Percentiles rank a stretch among this genome's conserved stretches.
phyloP scores from a whole-genome alignment of 2,113 vertebrate genomes.

The Pluvialis apricaria region DNA sequence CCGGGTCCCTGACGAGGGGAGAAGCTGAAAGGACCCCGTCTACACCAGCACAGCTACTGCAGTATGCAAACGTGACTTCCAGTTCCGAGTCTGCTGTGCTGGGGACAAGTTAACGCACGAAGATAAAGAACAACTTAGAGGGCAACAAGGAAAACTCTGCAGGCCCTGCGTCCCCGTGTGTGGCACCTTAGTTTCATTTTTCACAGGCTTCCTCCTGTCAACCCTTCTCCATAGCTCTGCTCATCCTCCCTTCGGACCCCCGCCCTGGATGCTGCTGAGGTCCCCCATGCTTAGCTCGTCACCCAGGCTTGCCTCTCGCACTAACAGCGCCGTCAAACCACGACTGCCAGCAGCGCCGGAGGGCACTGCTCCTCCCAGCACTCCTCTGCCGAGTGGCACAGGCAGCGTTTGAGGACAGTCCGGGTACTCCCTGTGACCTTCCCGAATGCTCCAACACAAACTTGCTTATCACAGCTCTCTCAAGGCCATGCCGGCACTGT shows the following conservation, averaged over 20 bases:
- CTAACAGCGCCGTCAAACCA: neutral
- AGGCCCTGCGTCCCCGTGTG: neutral
- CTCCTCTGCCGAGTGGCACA: too few relatives aligned
- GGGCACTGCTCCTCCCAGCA: neutral
- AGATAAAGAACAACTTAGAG: neutral
- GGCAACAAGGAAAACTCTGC: neutral
- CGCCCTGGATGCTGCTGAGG: neutral
- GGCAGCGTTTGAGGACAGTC: neutral
- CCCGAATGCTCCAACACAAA: neutral
- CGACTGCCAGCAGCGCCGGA: fast-evolving
- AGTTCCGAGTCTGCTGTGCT: neutral
- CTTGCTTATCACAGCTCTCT: neutral
- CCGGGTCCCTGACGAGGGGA: fast-evolving
- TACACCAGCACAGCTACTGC: neutral
- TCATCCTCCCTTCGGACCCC: neutral
- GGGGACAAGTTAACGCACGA: neutral
- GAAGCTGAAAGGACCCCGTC: neutral
- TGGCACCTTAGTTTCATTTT: neutral
- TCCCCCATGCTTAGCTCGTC: neutral
- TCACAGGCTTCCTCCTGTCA: neutral
- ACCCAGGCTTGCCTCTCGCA: neutral
- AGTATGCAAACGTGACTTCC: fast-evolving
- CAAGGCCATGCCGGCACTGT: fast-evolving
- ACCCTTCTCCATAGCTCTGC: neutral
- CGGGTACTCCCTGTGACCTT: neutral